phyloP scores from a whole-genome alignment of 2,113 vertebrate species.

The Salvator merianae region DNA sequence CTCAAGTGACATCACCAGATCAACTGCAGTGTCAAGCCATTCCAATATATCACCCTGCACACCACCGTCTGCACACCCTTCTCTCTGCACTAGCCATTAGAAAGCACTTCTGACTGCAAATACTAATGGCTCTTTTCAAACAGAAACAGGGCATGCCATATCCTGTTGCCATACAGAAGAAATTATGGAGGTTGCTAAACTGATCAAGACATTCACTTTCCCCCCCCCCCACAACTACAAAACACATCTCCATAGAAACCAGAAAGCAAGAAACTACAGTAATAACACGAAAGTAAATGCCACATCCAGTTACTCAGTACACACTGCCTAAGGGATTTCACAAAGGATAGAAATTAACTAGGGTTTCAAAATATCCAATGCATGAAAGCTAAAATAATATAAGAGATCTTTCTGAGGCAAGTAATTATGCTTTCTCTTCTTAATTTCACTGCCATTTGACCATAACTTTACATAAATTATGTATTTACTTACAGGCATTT shows the following conservation, averaged over 20 bases:
- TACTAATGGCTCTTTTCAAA: slow-evolving; percentile 48
- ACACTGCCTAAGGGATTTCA: slow-evolving; percentile 42
- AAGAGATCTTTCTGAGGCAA: slow-evolving; percentile 20
- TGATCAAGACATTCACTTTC: slow-evolving; percentile 31
- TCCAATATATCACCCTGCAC: slow-evolving; percentile 70
- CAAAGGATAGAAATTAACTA: slow-evolving; percentile 50
- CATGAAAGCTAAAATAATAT: slow-evolving; percentile 9
- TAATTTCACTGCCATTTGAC: slow-evolving; percentile 53
- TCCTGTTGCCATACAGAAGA: slow-evolving; percentile 44
- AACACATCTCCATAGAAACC: slow-evolving; percentile 67
- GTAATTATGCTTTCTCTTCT: background rate
- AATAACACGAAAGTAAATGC: slow-evolving; percentile 67
- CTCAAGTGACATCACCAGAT: slow-evolving; percentile 82
- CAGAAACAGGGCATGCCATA: slow-evolving; percentile 16
- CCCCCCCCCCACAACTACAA: slow-evolving; percentile 40
- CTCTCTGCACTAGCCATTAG: slow-evolving; percentile 50
- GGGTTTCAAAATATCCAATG: slow-evolving; percentile 33
- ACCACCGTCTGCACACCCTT: slow-evolving; percentile 53
- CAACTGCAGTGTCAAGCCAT: slow-evolving; percentile 74
- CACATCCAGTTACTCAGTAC: slow-evolving; percentile 68
- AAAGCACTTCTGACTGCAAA: slow-evolving; percentile 54
- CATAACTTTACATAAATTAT: slow-evolving; percentile 45
- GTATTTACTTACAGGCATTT: slow-evolving; percentile 95
- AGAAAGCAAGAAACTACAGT: slow-evolving; percentile 57
- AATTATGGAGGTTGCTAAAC: slow-evolving; percentile 18